phyloP scores from a whole-genome alignment of 2,888 invertebrate genomes.

The Acronicta aceris region DNA sequence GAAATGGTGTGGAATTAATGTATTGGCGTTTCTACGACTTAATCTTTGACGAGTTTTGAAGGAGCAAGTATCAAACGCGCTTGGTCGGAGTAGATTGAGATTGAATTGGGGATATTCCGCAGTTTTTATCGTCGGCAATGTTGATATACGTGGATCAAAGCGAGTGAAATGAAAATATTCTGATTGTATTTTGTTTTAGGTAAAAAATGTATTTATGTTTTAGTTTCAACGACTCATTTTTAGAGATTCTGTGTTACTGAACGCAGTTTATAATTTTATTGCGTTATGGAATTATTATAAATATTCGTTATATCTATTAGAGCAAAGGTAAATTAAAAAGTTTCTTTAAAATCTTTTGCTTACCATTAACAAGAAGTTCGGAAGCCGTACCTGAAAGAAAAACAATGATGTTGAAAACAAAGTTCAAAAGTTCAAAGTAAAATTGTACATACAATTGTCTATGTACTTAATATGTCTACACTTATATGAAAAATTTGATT shows the following conservation, averaged over 20 bases:
- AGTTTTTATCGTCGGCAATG: not conserved
- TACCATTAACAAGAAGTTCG: not conserved
- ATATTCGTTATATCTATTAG: too few relatives aligned
- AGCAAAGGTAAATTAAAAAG: too few relatives aligned
- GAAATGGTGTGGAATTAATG: constrained; percentile 47
- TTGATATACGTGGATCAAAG: not conserved
- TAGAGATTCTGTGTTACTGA: too few relatives aligned
- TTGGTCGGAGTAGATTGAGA: not conserved
- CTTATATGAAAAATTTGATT: too few relatives aligned
- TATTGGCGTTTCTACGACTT: constrained; percentile 42
- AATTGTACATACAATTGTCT: too few relatives aligned
- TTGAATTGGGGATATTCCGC: constrained; percentile 5
- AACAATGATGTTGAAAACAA: not conserved
- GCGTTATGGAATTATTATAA: too few relatives aligned
- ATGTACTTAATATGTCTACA: too few relatives aligned
- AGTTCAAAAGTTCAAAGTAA: too few relatives aligned
- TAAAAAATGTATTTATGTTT: not conserved
- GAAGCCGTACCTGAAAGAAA: constrained; percentile 24
- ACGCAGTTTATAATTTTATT: too few relatives aligned
- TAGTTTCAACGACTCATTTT: not conserved
- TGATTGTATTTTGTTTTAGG: not conserved
- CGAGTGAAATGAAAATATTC: not conserved
- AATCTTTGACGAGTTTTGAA: constrained; percentile 50
- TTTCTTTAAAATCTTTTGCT: not conserved
- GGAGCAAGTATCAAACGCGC: constrained; percentile 6